phyloP scores from a whole-genome alignment of 1,140 invertebrate genomes.

The Sipha flava region DNA sequence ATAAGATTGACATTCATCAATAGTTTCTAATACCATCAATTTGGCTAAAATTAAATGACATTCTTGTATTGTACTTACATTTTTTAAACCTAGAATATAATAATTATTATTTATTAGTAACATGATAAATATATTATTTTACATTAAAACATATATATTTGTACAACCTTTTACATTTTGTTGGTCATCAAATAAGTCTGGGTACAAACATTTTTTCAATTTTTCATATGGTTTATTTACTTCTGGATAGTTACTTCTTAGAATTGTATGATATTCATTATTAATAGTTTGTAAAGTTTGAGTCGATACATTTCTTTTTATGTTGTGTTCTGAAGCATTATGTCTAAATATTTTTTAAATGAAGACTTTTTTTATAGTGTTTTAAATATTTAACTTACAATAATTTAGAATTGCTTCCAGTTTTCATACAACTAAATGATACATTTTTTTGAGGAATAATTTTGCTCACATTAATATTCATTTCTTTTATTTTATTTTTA shows the following conservation, averaged over 20 bases:
- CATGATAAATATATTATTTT: background rate
- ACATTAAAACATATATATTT: background rate
- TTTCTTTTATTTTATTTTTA: slow-evolving; percentile 23
- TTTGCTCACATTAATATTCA: background rate
- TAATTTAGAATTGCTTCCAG: slow-evolving; percentile 5
- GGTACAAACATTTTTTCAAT: slow-evolving; percentile 11
- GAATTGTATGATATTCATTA: background rate
- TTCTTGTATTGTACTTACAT: slow-evolving; percentile 11
- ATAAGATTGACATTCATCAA: background rate
- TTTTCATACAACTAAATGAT: slow-evolving; percentile 29
- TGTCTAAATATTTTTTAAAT: background rate
- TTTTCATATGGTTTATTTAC: slow-evolving; percentile 1
- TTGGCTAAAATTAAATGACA: slow-evolving; percentile 18
- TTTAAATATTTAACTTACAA: background rate
- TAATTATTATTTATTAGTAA: background rate
- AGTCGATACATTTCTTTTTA: background rate
- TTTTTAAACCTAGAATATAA: background rate
- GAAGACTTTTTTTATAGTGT: background rate
- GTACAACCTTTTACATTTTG: background rate
- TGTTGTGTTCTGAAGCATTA: background rate
- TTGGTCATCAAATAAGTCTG: background rate
- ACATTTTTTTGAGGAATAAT: slow-evolving; percentile 11
- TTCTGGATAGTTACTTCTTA: background rate
- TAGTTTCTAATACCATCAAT: slow-evolving; percentile 10
- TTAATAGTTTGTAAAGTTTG: background rate